Evolutionary conservation across 2,888 invertebrate species (phyloP).

Genomic region (Stenotaenia linearis): DNA sequence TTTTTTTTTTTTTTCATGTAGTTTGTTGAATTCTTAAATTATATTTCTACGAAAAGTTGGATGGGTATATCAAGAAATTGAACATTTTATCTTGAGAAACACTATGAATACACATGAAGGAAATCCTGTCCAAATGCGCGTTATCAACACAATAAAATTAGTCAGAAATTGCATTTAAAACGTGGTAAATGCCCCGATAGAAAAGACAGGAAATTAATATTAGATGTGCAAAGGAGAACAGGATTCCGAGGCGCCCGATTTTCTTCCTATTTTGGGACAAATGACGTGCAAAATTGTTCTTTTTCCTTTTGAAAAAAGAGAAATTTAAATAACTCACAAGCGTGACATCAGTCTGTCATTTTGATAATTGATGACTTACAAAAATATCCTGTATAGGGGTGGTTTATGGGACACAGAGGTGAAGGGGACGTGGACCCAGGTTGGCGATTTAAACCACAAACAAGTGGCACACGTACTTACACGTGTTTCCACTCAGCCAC

Average conservation of each 20-base stretch:
- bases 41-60: background rate
- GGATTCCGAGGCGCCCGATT: background rate
- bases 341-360: background rate
- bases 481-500: constrained; percentile 23
- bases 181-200: constrained; percentile 15
- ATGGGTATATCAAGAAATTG: background rate
- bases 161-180: constrained; percentile 23
- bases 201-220: constrained; percentile 17
- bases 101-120: constrained; percentile 28
- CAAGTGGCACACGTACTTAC: constrained; percentile 14
- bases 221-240: background rate
- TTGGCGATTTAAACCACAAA: constrained; percentile 17
- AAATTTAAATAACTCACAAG: background rate
- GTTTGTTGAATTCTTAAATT: background rate
- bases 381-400: constrained; percentile 1
- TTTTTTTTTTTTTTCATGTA: background rate
- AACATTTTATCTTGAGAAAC: constrained; percentile 4
- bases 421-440: constrained; percentile 1
- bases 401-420: background rate
- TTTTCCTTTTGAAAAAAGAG: background rate
- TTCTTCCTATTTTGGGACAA: background rate
- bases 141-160: constrained; percentile 26
- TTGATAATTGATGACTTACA: background rate
- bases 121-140: constrained; percentile 22
- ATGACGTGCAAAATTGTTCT: background rate